Conservation (phyloP, 2,797 vertebrate species). For the Aplochiton taeniatus region DNA sequence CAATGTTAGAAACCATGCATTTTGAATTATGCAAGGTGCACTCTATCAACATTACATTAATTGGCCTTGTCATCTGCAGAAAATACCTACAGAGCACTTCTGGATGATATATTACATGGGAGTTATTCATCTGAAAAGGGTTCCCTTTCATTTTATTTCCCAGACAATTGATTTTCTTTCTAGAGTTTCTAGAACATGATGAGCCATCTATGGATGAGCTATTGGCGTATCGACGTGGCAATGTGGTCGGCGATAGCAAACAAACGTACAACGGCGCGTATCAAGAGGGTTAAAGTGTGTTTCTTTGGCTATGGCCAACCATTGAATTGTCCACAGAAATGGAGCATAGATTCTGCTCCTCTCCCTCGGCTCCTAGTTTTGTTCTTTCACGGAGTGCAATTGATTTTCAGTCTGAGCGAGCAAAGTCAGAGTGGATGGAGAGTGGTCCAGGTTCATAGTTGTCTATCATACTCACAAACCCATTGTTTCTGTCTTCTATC, state of each 20-base stretch:
- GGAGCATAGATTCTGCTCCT: slow-evolving; percentile 19
- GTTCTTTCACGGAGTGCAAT: slow-evolving; percentile 8
- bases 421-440: slow-evolving; percentile 22
- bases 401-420: slow-evolving; percentile 24
- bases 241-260: background rate
- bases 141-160: too few relatives aligned
- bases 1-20: too few relatives aligned
- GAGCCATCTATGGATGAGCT: too few relatives aligned
- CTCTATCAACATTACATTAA: too few relatives aligned
- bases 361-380: background rate
- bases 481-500: background rate
- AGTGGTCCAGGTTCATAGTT: slow-evolving; percentile 4
- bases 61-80: too few relatives aligned
- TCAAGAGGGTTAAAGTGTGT: slow-evolving; percentile 37
- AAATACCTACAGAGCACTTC: too few relatives aligned
- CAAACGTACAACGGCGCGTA: slow-evolving; percentile 8
- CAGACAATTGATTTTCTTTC: too few relatives aligned
- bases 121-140: too few relatives aligned
- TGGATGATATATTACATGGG: too few relatives aligned
- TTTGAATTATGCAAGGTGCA: too few relatives aligned
- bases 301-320: slow-evolving; percentile 16
- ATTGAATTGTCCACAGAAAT: slow-evolving; percentile 15
- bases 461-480: background rate
- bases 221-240: too few relatives aligned
- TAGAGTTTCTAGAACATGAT: too few relatives aligned